These are phyloP conservation scores for Bostrychus sinensis DNA, from an alignment of 2,113 vertebrate species.

Conservation along the genomic window DNA sequence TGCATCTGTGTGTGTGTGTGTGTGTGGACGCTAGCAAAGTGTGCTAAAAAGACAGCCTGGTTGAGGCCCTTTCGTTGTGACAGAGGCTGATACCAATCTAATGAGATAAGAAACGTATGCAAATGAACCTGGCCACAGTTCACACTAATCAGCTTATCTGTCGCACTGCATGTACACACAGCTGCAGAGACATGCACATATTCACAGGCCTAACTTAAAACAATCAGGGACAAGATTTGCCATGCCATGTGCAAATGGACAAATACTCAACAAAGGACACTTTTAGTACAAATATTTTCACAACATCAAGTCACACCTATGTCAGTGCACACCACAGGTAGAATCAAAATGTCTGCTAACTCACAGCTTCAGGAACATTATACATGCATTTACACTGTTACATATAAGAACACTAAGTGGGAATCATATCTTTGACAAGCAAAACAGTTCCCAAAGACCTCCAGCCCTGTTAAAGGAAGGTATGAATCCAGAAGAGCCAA, in stretches of 20 bases:
- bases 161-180: conserved; percentile 55
- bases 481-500: no score
- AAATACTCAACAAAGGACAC: conserved; percentile 29
- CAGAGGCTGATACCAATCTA: conserved; percentile 80
- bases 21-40: conserved; percentile 32
- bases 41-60: conserved; percentile 69
- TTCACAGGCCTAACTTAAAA: conserved; percentile 47
- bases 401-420: conserved; percentile 50
- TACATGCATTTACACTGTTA: conserved; percentile 6
- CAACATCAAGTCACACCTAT: conserved; percentile 30
- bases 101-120: conserved; percentile 83
- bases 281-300: conserved; percentile 5
- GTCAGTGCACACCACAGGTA: not conserved
- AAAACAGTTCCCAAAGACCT: conserved; percentile 14
- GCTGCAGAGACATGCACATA: conserved; percentile 12
- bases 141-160: conserved; percentile 83
- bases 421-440: conserved; percentile 58
- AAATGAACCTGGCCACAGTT: conserved; percentile 82
- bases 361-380: not conserved
- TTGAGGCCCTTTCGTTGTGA: conserved; percentile 74
- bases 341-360: not conserved
- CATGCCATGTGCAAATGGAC: conserved; percentile 38
- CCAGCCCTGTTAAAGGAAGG: no score
- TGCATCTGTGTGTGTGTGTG: conserved; percentile 20
- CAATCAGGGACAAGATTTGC: conserved; percentile 55